Evolutionary conservation across 2,113 vertebrate genomes (phyloP), one percentile per base, ranked within the genome.

Genomic region (Dryoscopus gambensis): DNA sequence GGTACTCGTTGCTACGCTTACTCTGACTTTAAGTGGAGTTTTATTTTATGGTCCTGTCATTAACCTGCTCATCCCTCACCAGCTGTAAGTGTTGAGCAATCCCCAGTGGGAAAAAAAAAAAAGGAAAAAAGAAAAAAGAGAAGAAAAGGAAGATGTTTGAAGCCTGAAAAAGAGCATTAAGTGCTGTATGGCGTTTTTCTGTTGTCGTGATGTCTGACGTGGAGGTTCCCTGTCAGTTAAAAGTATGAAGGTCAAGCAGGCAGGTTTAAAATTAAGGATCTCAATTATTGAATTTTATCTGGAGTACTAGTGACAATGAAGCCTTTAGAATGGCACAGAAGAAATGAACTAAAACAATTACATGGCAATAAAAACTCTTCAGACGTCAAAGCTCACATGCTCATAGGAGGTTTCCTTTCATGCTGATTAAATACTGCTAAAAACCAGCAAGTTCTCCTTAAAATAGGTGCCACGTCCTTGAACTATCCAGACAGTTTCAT

Each of bases 31-130:
- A 86, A 92, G 71, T 69, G 52, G 85, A 91, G 55, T 78, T 95
- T 90, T 93, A 78, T 94, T 95, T 96, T 95, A 75, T 60, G 49
- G 79, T 81, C 13, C 56, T 90, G 88, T 89, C 76, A 33, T 96
- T 92, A 90, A 87, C 83, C 83, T 91, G 77, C 83, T 80, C 60
- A 56, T 96, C 67, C 95, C 74, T 88, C 71, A 73, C 57, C 40
- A 83, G 63, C 70, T 81, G 50, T 42, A 87, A 84, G 46, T 37
- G 87, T 8, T 8, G 35, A 96, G 49, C 40, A 55, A 73, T 88
- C 42, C 25, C 15, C 31, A 50, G 63, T 18, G 59, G 53, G 0
- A 0, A 6, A 74, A 25, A 55, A 7, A 14, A 24, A 19, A 14
- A 30, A 6, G 3, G 5, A 25, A 73, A 31, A 17, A 27, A 28